Base-by-base conservation (phyloP, 2,888 invertebrate genomes). In the Caenorhabditis wallacei region DNA sequence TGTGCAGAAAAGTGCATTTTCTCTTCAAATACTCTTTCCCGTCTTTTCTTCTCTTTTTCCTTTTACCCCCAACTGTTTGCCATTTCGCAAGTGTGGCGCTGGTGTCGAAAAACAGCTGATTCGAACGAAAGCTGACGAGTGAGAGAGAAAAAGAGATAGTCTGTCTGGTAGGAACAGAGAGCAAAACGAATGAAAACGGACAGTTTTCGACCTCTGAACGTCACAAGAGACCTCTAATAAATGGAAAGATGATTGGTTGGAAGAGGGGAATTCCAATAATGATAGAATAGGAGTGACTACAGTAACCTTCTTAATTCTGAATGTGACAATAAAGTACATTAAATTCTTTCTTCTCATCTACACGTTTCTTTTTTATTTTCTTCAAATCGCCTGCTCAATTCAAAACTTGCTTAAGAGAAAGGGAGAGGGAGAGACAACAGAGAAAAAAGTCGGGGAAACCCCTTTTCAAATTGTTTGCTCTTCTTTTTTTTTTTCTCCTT, bases 121-220 rank as follows among this genome's bases (percentile, higher is more conserved):
- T n/a, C 13, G 20, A 53, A 53, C 13, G 16, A 51, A 53, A 61
- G 43, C 43, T 43, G 26, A 40, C 10, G 20, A 35, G n/a, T 7
- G 40, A 40, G 40, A 59, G 59, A 59, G 18, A 20, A 13, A 59
- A 20, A 59, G 35, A 64, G 24, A 46, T 13, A 13, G 22, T 53
- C 37, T 53, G 66, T 26, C 30, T 64, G 66, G 64, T 13, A 61
- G 16, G n/a, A 61, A 35, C 7, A 43, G 22, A 40, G 75, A 76
- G 76, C 76, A 69, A n/a, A 76, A 76, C 74, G 74, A 35, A 56
- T 10, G n/a, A 13, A 40, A 22, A 18, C 2, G 20, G 46, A 59
- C 68, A 78, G 78, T 78, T 78, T 78, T 78, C 53, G 78, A 78
- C 78, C 69, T 63, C 69, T 54, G 69, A 69, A 63, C 78, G 78